Evolutionary conservation across 1,140 invertebrate genomes (phyloP).

Genomic region (Drosophila subobscura): DNA sequence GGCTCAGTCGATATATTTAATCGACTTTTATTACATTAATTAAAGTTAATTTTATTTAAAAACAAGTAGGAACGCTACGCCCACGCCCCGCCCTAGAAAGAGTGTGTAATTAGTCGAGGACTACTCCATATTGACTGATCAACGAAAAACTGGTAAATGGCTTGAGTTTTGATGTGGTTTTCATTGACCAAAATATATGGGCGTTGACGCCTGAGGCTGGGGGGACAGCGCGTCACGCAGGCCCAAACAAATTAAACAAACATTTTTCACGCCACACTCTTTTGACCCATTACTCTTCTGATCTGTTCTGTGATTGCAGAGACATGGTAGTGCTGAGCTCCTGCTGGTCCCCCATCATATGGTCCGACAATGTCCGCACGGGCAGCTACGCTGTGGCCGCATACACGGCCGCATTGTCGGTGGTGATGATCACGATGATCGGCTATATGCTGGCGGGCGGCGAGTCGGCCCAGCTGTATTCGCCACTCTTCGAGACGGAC

Average conservation of each 20-base stretch:
- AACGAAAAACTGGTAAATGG: background rate
- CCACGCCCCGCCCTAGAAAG: constrained; percentile 12
- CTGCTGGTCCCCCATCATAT: constrained; percentile 94
- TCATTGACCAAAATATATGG: constrained; percentile 36
- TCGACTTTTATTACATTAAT: background rate
- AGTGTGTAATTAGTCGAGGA: too few relatives aligned
- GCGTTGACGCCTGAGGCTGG: constrained; percentile 19
- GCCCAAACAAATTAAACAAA: background rate
- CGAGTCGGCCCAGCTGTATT: constrained; percentile 93
- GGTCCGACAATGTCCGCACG: constrained; percentile 90
- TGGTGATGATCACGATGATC: constrained; percentile 90
- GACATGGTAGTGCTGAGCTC: constrained; percentile 89
- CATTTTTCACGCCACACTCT: background rate
- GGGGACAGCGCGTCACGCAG: background rate
- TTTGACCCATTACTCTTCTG: background rate
- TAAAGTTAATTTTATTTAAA: constrained; percentile 27
- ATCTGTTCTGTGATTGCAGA: background rate
- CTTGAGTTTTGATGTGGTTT: background rate
- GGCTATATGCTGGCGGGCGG: constrained; percentile 91
- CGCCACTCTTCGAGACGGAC: constrained; percentile 94
- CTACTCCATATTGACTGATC: too few relatives aligned
- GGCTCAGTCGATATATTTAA: too few relatives aligned
- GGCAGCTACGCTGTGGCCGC: constrained; percentile 90
- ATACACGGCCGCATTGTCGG: constrained; percentile 89
- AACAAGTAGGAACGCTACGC: constrained; percentile 10